Conservation (phyloP, 2,113 vertebrate genomes). For the Cisticola juncidis region DNA sequence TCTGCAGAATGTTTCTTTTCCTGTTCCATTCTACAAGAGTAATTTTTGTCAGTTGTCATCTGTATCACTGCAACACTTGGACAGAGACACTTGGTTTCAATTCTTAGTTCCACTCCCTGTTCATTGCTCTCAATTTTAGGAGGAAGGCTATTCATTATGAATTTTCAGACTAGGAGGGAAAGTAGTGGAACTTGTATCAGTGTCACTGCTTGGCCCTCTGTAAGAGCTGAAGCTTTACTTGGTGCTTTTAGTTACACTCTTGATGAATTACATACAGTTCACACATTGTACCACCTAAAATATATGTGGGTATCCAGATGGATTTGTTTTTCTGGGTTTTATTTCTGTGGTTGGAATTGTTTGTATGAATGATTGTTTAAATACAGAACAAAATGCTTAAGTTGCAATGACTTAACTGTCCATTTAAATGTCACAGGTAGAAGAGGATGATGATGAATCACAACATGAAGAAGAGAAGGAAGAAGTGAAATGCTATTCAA, state of each 20-base stretch:
- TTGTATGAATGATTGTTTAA: not conserved
- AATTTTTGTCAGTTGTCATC: not conserved
- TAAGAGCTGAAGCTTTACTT: not conserved
- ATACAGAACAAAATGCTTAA: not conserved
- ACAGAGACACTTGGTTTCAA: not conserved
- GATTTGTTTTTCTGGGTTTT: not conserved
- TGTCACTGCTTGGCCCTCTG: not conserved
- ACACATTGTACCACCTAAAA: not conserved
- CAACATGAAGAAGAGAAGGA: conserved; percentile 69
- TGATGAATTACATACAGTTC: not conserved
- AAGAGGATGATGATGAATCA: conserved; percentile 52
- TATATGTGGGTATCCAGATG: not conserved
- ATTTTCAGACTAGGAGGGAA: not conserved
- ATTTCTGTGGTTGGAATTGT: not conserved
- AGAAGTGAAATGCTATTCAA: conserved; percentile 75
- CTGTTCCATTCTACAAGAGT: not conserved
- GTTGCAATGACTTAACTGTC: not conserved
- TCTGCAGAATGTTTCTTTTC: not conserved
- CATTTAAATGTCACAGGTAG: conserved; percentile 30
- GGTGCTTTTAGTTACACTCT: not conserved
- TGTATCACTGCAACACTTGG: not conserved
- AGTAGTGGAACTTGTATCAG: not conserved
- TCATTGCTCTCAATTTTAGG: not conserved
- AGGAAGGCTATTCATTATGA: not conserved
- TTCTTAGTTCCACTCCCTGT: not conserved